These are phyloP conservation scores for Megathymus violae DNA, from an alignment of 1,140 invertebrate species.

Conservation along the genomic window DNA sequence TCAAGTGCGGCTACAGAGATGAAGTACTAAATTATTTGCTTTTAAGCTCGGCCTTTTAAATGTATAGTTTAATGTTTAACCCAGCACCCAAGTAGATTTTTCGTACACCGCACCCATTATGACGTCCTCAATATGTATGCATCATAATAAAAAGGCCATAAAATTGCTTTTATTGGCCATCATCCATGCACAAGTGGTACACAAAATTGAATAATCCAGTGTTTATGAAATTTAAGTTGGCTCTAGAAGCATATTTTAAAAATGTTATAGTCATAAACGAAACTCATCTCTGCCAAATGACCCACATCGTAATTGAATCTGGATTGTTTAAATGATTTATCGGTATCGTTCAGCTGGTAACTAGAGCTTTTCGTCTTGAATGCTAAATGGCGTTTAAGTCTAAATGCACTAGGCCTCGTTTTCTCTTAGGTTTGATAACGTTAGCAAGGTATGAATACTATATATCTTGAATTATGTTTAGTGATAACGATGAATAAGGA, in stretches of 20 bases:
- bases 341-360: constrained; percentile 7
- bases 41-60: constrained; percentile 35
- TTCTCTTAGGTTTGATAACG: too few species aligned
- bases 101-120: constrained; percentile 55
- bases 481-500: too few species aligned
- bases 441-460: background rate
- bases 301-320: constrained; percentile 56
- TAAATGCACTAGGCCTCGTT: background rate
- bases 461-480: too few species aligned
- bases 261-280: constrained; percentile 60
- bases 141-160: constrained; percentile 81
- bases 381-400: background rate
- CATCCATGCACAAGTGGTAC: constrained; percentile 73
- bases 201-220: constrained; percentile 78
- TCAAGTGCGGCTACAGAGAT: constrained; percentile 44
- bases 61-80: constrained; percentile 38
- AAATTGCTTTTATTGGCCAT: constrained; percentile 78
- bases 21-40: constrained; percentile 47
- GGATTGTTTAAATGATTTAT: constrained; percentile 39
- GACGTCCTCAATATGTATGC: constrained; percentile 76
- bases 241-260: constrained; percentile 68
- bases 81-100: constrained; percentile 35
- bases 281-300: constrained; percentile 66
- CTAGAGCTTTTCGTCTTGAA: background rate
- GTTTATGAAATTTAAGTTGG: constrained; percentile 81